Evolutionary conservation across 2,797 vertebrate genomes (phyloP).

Genomic region (Salarias fasciatus): DNA sequence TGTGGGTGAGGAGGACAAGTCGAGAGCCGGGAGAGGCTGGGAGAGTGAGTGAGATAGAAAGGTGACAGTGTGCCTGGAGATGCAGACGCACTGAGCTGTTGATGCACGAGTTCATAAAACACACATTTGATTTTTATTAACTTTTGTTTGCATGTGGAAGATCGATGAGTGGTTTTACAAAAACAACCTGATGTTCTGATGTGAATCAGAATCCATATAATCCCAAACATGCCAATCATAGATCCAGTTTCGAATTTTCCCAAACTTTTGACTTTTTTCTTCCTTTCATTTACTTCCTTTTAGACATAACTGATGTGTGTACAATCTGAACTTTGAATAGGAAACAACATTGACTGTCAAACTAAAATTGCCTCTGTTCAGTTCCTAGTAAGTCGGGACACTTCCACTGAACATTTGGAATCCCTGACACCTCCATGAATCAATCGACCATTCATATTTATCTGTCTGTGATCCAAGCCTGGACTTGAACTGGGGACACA

Average conservation of each 20-base stretch:
- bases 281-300: too few relatives aligned
- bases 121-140: slow-evolving; percentile 29
- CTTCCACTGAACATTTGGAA: background rate
- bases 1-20: slow-evolving; percentile 51
- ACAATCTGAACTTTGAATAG: too few relatives aligned
- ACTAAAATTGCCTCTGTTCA: background rate
- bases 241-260: too few relatives aligned
- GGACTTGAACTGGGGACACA: too few relatives aligned
- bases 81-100: slow-evolving; percentile 37
- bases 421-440: too few relatives aligned
- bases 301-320: too few relatives aligned
- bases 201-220: background rate
- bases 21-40: slow-evolving; percentile 28
- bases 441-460: too few relatives aligned
- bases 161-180: background rate
- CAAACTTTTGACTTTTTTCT: too few relatives aligned
- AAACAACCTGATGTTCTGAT: background rate
- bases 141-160: slow-evolving; percentile 7
- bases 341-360: background rate
- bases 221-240: too few relatives aligned
- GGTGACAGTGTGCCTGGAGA: slow-evolving; percentile 51
- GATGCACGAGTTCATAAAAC: slow-evolving; percentile 41
- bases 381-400: background rate
- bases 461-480: too few relatives aligned
- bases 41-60: slow-evolving; percentile 48